These are phyloP conservation scores for Apostichopus japonicus DNA, from an alignment of 35 echinoderm and acorn worm genomes.

Conservation along the genomic window DNA sequence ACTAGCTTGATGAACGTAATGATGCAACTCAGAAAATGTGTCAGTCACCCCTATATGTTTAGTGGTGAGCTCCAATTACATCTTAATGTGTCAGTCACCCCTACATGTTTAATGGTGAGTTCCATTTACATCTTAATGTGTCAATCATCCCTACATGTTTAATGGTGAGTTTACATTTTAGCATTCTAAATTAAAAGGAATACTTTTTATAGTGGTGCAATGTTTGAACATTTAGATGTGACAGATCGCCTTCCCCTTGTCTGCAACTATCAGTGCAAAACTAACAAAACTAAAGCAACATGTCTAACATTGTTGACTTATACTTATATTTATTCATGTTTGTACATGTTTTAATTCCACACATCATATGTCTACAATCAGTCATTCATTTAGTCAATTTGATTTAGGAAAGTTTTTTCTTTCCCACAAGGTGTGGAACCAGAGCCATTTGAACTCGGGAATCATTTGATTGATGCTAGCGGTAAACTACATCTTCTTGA, in stretches of 20 bases:
- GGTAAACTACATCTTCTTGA: slow-evolving; percentile 96
- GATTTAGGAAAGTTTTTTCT: too few relatives aligned
- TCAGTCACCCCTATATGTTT: slow-evolving; percentile 96
- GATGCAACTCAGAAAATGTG: slow-evolving; percentile 93
- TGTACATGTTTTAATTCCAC: too few relatives aligned
- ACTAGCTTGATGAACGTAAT: slow-evolving; percentile 92
- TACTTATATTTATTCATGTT: too few relatives aligned
- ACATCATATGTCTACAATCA: too few relatives aligned
- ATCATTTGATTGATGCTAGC: slow-evolving; percentile 86
- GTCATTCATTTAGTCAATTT: too few relatives aligned
- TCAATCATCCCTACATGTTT: slow-evolving; percentile 96
- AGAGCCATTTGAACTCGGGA: slow-evolving; percentile 95
- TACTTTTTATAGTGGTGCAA: too few relatives aligned
- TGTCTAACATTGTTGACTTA: too few relatives aligned
- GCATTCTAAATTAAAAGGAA: too few relatives aligned
- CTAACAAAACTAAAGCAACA: background rate
- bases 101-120: slow-evolving; percentile 91
- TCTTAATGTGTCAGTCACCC: slow-evolving; percentile 91
- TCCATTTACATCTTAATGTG: slow-evolving; percentile 51
- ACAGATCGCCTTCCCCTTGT: too few relatives aligned
- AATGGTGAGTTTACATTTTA: slow-evolving; percentile 62
- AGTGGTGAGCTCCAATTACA: slow-evolving; percentile 59
- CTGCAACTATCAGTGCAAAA: too few relatives aligned
- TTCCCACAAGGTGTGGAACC: slow-evolving; percentile 81
- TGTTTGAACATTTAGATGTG: too few relatives aligned